Evolutionary conservation across 2,113 vertebrate genomes (phyloP).

Genomic region (Dunckerocampus dactyliophorus): DNA sequence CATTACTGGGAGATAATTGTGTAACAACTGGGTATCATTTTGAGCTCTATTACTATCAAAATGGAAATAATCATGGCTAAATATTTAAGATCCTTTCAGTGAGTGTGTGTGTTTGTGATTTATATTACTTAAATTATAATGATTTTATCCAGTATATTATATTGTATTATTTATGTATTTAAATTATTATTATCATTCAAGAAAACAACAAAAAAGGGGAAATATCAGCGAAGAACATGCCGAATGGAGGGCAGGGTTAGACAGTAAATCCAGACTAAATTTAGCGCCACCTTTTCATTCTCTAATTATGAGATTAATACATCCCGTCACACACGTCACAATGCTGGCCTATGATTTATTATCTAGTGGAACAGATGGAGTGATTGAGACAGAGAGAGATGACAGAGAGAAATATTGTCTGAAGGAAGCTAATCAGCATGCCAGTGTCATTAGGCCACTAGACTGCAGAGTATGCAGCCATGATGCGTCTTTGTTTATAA

Average conservation of each 20-base stretch:
- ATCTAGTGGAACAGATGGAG: conserved; percentile 55
- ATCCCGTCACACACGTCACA: conserved; percentile 67
- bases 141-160: too few species aligned
- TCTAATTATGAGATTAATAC: conserved; percentile 74
- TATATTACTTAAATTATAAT: too few species aligned
- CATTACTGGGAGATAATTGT: conserved; percentile 15
- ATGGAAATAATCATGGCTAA: conserved; percentile 45
- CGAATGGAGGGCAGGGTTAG: conserved; percentile 32
- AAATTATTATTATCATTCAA: background rate
- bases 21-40: conserved; percentile 15
- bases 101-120: too few species aligned
- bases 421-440: conserved; percentile 53
- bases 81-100: conserved; percentile 22
- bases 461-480: conserved; percentile 13
- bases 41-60: conserved; percentile 13
- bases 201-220: background rate
- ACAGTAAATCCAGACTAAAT: conserved; percentile 69
- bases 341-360: conserved; percentile 68
- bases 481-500: conserved; percentile 30
- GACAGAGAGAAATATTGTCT: conserved; percentile 33
- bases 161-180: too few species aligned
- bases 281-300: conserved; percentile 68
- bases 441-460: conserved; percentile 28
- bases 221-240: background rate
- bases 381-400: conserved; percentile 44